phyloP scores from a whole-genome alignment of 1,140 invertebrate species.

The Arion vulgaris region DNA sequence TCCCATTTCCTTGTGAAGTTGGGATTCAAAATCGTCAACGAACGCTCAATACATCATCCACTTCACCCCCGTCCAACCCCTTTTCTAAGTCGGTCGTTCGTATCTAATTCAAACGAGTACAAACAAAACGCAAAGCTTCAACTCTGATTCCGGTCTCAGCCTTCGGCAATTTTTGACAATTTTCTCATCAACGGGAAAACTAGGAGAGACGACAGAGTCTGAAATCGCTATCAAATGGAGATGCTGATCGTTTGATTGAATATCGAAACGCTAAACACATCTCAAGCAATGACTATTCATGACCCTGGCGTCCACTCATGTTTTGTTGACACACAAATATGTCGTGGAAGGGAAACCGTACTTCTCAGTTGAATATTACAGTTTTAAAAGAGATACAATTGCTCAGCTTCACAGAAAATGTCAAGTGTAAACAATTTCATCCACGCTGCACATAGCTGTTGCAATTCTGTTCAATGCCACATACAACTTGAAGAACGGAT shows the following conservation, averaged over 20 bases:
- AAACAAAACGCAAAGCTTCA: background rate
- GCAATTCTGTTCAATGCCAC: background rate
- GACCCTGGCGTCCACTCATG: constrained; percentile 14
- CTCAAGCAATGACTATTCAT: constrained; percentile 32
- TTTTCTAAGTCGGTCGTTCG: background rate
- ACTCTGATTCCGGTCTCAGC: background rate
- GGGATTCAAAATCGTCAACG: no score
- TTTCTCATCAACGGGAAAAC: constrained; percentile 1
- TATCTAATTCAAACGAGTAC: background rate
- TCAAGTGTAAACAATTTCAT: no score
- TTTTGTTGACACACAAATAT: background rate
- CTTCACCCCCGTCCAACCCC: background rate
- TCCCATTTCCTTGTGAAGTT: no score
- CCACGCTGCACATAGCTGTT: background rate
- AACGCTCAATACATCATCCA: background rate
- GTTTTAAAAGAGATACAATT: background rate
- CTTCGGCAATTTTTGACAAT: constrained; percentile 19
- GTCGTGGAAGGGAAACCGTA: background rate
- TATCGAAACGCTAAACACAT: constrained; percentile 18
- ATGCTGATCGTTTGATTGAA: constrained; percentile 27
- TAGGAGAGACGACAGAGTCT: background rate
- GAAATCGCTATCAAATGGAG: constrained; percentile 32
- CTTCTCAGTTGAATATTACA: background rate
- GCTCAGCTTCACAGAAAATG: no score
- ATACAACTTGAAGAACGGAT: background rate